Evolutionary conservation across 2,113 vertebrate species (phyloP), one percentile per base, ranked within the genome.

Genomic region (Protobothrops flavoviridis): DNA sequence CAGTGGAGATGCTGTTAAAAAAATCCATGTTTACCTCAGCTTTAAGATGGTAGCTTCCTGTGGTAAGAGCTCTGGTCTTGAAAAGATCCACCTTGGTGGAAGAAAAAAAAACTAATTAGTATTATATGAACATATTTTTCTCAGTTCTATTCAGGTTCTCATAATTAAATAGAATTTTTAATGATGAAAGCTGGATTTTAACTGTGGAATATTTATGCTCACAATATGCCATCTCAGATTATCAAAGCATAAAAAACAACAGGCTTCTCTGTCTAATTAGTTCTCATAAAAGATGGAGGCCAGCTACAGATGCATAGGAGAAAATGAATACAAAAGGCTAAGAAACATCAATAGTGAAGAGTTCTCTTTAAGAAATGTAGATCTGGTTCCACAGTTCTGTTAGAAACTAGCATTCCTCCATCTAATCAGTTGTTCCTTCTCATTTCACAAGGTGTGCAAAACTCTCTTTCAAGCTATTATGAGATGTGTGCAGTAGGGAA

Each of bases 181-280:
- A 57, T 91, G 13, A 87, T 23, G 55, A 92, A 26, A 64, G n/a
- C 11, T 92, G 91, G 93, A 94, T 95, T 95, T 95, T 95, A 95
- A 95, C 90, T 87, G 87, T 56, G 50, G 91, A 52, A 95, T 85
- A 74, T 23, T 20, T 55, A 89, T 95, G 94, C 90, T 43, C 24
- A 12, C 64, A 94, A 90, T 90, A 74, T 1, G 59, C 89, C 88
- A 89, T 29, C 8, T 93, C 88, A 93, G 86, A 59, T 94, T 85
- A 8, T 0, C 91, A 92, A 87, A 90, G 92, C 74, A 39, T 8
- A 43, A 1, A 15, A 88, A 52, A 50, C 5, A 81, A 33, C 13
- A 33, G 33, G 74, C 7, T 39, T 39, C 33, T 39, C n/a, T 21
- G 33, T 39, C 33, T 39, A 20, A 33, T 33, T 33, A 33, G 33